Evolutionary conservation across 2,797 vertebrate species (phyloP), one percentile per base, ranked within the genome.

Genomic region (Falco biarmicus): DNA sequence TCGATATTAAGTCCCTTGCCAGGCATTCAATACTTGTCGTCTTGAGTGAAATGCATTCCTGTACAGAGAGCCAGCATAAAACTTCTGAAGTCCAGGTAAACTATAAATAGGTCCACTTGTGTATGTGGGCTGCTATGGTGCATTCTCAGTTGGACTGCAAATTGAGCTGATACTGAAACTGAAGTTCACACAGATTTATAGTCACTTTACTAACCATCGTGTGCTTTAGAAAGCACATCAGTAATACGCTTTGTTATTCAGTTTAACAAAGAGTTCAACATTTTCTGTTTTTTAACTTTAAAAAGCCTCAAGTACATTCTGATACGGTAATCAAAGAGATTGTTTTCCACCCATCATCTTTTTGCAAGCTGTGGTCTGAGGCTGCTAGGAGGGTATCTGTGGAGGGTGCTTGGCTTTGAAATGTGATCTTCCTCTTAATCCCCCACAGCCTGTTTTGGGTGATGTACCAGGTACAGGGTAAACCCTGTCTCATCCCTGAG

Each of bases 361-460:
- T 84, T 74, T 80, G 59, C 37, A 82, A 70, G n/a, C 56, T 79
- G 63, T 87, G 63, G 47, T 89, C 63, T 92, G 78, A 89, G 86
- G 45, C 87, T 83, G 37, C 61, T 28, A 12, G n/a, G 53, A 88
- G 65, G 47, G 84, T 39, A 19, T 65, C 83, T 75, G 26, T 69
- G 61, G 78, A 86, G 65, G 73, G 26, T 84, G 47, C 59, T 81
- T 86, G 61, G 26, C 81, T 95, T 90, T 91, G 92, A 95, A 93
- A 80, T 39, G 41, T 1, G 3, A 41, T 74, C 39, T 84, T 87
- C 28, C 45, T 85, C 78, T 74, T 79, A 77, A 85, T 83, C 53
- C 78, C 20, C 6, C 11, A 9, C 51, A 84, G 56, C 25, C 60
- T 83, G 37, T 80, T 92, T 68, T 85, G 75, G 56, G 64, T 89